Evolutionary conservation across 2,888 invertebrate genomes (phyloP), one percentile per base, ranked within the genome.

Genomic region (Minunthozetes semirufus): DNA sequence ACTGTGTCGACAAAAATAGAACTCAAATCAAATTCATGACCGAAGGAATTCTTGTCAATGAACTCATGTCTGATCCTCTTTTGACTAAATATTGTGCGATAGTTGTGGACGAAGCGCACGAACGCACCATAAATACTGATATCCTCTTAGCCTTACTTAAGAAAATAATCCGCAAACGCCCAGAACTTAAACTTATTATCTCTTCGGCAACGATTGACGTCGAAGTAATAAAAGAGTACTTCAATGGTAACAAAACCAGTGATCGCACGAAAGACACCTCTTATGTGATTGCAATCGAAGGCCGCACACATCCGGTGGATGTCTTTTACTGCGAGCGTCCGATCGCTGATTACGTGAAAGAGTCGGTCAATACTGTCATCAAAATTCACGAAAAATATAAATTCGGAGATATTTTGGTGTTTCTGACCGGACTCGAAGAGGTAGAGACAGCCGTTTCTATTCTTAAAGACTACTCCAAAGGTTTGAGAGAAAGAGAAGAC

Each of bases 181-280:
- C 87, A 79, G 90, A 89, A 77, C 83, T 97, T 0, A 89, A 90
- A 80, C 81, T 99, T 0, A 88, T 99, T 1, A 88, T 99, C 33
- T 92, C 95, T 0, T 98, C 98, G 0, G 98, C 98, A 0, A 98
- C 98, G 0, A 88, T 97, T 80, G 94, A 99, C 83, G 97, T 96
- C 0, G 90, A 93, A 81, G 89, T 91, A 79, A 85, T 94, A 15
- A 87, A 87, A 61, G 87, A 89, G 76, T 94, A 91, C 83, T 94
- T 94, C 81, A 90, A 90, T 83, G 83, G 83, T 11, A 86, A 85
- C 74, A 80, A 50, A 25, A 27, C 19, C 3, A 38, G 29, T 9
- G 33, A 63, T 56, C 15, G 81, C 15, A 80, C 82, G 1, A 86
- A 87, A 79, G 88, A 90, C 79, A 89, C 91, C 0, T 88, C 95